A percentile compares a stretch with the other conserved stretches of the same genome.
Evolutionary conservation across 2,113 vertebrate genomes (phyloP).

Genomic region (Peucedramus taeniatus): DNA sequence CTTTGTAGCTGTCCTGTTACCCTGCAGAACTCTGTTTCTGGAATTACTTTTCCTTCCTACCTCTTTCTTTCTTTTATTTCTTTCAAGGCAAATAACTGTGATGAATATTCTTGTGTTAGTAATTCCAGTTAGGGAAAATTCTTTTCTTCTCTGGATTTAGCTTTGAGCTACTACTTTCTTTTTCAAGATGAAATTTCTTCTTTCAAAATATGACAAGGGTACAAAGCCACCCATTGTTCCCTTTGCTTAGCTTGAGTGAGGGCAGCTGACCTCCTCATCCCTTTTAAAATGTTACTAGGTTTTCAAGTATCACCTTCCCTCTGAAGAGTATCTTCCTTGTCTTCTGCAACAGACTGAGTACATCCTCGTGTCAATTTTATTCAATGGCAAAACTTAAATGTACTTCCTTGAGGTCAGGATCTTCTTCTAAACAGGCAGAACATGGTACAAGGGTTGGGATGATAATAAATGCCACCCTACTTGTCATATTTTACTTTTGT

Average conservation of each 20-base stretch:
- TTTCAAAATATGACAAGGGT: background rate
- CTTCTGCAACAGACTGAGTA: background rate
- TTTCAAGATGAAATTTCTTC: background rate
- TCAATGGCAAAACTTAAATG: background rate
- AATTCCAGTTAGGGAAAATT: background rate
- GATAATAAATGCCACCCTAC: background rate
- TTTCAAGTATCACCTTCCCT: background rate
- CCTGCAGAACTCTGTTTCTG: background rate
- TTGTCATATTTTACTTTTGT: background rate
- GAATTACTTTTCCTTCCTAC: background rate
- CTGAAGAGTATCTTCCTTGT: background rate
- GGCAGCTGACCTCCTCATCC: background rate
- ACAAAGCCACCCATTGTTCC: background rate
- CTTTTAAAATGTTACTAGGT: background rate
- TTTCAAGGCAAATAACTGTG: background rate
- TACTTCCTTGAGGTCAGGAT: background rate
- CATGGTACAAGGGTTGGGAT: background rate
- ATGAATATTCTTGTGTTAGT: background rate
- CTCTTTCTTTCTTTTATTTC: background rate
- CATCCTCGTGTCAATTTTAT: background rate
- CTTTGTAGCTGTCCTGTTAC: background rate
- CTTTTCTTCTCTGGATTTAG: background rate
- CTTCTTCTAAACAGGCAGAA: background rate
- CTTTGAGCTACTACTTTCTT: background rate
- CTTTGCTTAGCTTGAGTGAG: background rate